A percentile compares a stretch with the other conserved stretches of the same genome.
Evolutionary conservation across 2,797 vertebrate genomes (phyloP).

Genomic region (Huso huso): DNA sequence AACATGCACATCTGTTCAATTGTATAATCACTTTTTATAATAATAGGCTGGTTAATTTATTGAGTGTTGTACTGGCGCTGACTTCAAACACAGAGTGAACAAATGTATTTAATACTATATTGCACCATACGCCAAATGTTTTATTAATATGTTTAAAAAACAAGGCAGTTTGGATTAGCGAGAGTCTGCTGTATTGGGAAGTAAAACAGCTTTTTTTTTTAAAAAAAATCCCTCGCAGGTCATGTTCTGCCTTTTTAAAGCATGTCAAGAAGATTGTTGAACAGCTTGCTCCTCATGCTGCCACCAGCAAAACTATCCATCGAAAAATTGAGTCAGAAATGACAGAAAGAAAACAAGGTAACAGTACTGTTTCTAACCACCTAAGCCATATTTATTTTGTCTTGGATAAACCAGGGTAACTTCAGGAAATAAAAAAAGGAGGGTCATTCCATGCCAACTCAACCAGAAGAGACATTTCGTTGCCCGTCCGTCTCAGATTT

Average conservation of each 20-base stretch:
- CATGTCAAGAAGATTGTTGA: slow-evolving; percentile 88
- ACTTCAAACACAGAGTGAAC: too few species aligned
- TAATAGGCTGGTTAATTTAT: too few species aligned
- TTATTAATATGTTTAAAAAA: not conserved
- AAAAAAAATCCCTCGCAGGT: slow-evolving; percentile 64
- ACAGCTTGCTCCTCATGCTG: slow-evolving; percentile 77
- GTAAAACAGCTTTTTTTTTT: slow-evolving; percentile 13
- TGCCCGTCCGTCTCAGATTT: too few species aligned
- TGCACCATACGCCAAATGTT: not conserved
- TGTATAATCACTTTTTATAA: too few species aligned
- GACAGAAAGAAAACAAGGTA: slow-evolving; percentile 96
- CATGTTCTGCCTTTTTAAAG: slow-evolving; percentile 71
- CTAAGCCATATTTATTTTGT: too few species aligned
- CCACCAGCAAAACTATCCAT: slow-evolving; percentile 73
- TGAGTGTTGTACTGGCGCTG: too few species aligned
- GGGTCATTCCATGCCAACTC: too few species aligned
- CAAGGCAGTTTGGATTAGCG: not conserved
- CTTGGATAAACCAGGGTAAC: too few species aligned
- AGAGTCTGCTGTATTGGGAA: not conserved
- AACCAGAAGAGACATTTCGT: too few species aligned
- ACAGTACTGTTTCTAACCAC: slow-evolving; percentile 11
- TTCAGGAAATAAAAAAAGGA: too few species aligned
- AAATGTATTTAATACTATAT: too few species aligned
- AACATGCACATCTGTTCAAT: too few species aligned
- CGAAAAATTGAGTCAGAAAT: slow-evolving; percentile 86